These are phyloP conservation scores for Chrysomela aeneicollis DNA, from an alignment of 2,888 invertebrate species.

Conservation along the genomic window DNA sequence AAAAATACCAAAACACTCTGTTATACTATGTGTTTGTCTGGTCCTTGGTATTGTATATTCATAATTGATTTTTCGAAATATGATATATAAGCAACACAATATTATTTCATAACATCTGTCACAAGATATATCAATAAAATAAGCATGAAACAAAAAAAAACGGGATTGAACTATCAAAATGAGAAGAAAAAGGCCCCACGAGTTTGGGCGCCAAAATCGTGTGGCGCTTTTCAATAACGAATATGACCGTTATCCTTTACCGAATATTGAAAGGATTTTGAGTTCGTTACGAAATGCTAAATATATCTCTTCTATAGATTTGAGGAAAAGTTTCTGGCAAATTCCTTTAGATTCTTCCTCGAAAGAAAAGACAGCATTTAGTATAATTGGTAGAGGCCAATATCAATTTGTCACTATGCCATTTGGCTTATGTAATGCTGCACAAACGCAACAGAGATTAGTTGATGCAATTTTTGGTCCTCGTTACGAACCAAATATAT, in stretches of 20 bases:
- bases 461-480: constrained; percentile 38
- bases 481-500: constrained; percentile 16
- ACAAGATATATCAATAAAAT: no score
- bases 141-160: no score
- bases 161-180: no score
- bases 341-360: constrained; percentile 39
- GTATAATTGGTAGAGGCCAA: constrained; percentile 46
- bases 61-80: no score
- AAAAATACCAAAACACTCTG: no score
- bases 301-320: constrained; percentile 42
- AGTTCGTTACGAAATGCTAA: constrained; percentile 38
- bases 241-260: constrained; percentile 46
- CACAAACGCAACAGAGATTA: constrained; percentile 29
- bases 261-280: constrained; percentile 42
- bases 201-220: no score
- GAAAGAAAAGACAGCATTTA: constrained; percentile 50
- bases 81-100: no score
- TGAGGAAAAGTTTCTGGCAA: constrained; percentile 44
- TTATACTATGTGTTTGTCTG: no score
- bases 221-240: constrained; percentile 40
- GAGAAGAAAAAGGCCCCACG: no score
- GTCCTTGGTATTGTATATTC: no score
- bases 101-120: no score
- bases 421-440: constrained; percentile 41
- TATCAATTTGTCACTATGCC: constrained; percentile 45